Conservation (phyloP, 2,888 invertebrate species). For the Capitulum mitella region DNA sequence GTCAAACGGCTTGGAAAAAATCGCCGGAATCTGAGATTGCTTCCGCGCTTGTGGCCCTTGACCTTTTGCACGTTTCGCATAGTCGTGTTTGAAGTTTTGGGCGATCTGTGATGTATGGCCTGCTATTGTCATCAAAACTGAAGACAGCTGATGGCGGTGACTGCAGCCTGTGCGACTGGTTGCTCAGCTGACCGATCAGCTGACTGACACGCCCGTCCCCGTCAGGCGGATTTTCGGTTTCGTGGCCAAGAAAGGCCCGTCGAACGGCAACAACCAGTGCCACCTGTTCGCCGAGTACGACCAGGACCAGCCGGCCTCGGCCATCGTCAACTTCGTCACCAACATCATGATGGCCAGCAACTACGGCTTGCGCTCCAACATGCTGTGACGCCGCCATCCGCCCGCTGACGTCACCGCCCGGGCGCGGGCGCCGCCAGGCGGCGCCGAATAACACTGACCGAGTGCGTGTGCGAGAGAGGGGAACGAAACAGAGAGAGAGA, state of each 20-base stretch:
- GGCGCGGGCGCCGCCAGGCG: background rate
- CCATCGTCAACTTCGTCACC: constrained; percentile 82
- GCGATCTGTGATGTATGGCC: too few relatives aligned
- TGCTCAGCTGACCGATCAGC: background rate
- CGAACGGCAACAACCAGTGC: constrained; percentile 85
- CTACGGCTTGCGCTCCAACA: background rate
- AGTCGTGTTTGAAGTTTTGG: too few relatives aligned
- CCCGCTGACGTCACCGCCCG: background rate
- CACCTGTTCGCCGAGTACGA: constrained; percentile 95
- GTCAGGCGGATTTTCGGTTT: constrained; percentile 87
- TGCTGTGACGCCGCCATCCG: background rate
- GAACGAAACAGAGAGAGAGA: background rate
- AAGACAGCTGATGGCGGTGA: too few relatives aligned
- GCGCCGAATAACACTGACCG: background rate
- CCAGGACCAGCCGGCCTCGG: constrained; percentile 85
- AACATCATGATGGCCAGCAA: constrained; percentile 58
- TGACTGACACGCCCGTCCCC: constrained; percentile 35
- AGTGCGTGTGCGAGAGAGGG: background rate
- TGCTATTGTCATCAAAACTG: too few relatives aligned
- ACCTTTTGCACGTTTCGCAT: too few relatives aligned
- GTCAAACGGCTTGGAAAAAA: too few relatives aligned
- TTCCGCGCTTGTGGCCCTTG: too few relatives aligned
- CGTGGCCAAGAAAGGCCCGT: constrained; percentile 80
- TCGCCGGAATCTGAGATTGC: too few relatives aligned
- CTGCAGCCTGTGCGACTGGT: too few relatives aligned